Evolutionary conservation across 2,113 vertebrate genomes (phyloP).

Genomic region (Zosterops japonicus): DNA sequence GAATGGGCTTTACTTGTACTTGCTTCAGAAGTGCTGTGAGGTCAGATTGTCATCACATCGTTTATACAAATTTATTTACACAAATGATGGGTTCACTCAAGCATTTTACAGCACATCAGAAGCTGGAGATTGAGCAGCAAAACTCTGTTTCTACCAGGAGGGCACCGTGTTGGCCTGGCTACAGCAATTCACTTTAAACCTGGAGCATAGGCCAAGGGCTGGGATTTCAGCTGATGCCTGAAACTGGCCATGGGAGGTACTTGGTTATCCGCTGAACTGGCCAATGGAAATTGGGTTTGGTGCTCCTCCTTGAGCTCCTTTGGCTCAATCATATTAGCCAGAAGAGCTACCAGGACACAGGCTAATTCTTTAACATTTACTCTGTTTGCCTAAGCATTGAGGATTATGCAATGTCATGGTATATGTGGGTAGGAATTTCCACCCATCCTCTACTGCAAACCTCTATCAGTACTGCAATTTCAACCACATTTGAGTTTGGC

Average conservation of each 20-base stretch:
- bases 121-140: not conserved
- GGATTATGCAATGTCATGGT: not conserved
- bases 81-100: not conserved
- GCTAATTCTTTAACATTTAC: not conserved
- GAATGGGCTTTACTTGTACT: not conserved
- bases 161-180: not conserved
- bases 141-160: not conserved
- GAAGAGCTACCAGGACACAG: not conserved
- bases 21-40: not conserved
- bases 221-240: not conserved
- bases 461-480: not conserved
- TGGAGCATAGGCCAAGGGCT: not conserved
- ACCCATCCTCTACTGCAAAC: not conserved
- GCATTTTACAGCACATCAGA: not conserved
- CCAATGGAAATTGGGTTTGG: not conserved
- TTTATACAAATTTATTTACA: not conserved
- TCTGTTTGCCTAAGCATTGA: not conserved
- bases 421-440: not conserved
- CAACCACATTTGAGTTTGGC: not conserved
- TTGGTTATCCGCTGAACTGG: fast-evolving
- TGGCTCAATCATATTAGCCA: not conserved
- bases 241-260: not conserved
- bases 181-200: not conserved
- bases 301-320: not conserved
- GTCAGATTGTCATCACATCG: not conserved